phyloP scores from a whole-genome alignment of 92 coral and sea anemone species.

The Epizoanthus scotinus region DNA sequence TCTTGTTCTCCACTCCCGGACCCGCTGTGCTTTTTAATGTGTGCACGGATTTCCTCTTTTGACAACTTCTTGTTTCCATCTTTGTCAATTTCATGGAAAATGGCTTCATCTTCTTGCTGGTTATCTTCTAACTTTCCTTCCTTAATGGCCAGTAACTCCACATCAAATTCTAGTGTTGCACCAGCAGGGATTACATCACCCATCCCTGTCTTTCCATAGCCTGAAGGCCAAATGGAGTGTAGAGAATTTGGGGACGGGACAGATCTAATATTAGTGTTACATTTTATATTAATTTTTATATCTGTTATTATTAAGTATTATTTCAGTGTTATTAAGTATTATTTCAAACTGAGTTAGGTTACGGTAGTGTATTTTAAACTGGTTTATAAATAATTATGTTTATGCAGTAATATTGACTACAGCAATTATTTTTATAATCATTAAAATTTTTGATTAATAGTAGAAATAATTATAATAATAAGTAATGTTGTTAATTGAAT shows the following conservation, averaged over 20 bases:
- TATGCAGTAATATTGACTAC: too few species aligned
- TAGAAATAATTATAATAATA: too few species aligned
- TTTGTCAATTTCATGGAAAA: constrained; percentile 75
- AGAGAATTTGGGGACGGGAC: constrained; percentile 19
- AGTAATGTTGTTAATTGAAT: too few species aligned
- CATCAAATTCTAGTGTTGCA: constrained; percentile 82
- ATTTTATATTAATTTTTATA: background rate
- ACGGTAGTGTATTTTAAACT: too few species aligned
- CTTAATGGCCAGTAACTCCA: constrained; percentile 77
- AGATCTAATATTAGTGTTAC: constrained; percentile 7
- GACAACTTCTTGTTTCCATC: constrained; percentile 71
- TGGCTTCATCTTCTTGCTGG: constrained; percentile 48
- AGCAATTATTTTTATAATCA: too few species aligned
- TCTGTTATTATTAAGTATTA: background rate
- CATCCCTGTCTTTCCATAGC: constrained; percentile 79
- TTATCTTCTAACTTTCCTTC: constrained; percentile 23
- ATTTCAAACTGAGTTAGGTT: background rate
- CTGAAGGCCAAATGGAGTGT: constrained; percentile 32
- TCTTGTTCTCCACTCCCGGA: constrained; percentile 53
- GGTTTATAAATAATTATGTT: too few species aligned
- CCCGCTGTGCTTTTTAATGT: constrained; percentile 66
- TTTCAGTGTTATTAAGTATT: too few species aligned
- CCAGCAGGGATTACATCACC: constrained; percentile 76
- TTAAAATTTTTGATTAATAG: too few species aligned
- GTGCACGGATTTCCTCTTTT: constrained; percentile 67